Conservation (phyloP, 1,140 invertebrate genomes). For the Euura saliciscinereae region DNA sequence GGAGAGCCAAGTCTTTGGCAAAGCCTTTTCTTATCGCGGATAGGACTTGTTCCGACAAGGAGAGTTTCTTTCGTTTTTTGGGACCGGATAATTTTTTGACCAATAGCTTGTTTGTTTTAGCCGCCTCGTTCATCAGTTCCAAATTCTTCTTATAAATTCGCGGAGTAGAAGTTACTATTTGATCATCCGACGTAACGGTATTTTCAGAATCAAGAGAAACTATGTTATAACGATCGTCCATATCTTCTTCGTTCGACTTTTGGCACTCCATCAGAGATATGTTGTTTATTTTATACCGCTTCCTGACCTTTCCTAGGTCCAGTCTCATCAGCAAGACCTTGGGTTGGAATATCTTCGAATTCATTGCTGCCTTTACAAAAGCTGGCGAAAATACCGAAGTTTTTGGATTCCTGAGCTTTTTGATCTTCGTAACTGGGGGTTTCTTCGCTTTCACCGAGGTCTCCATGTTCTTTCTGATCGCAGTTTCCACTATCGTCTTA, state of each 20-base stretch:
- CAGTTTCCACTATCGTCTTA: slow-evolving; percentile 49
- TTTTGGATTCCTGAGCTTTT: neutral
- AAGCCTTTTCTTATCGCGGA: neutral
- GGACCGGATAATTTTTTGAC: neutral
- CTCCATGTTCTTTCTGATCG: slow-evolving; percentile 51
- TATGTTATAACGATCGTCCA: neutral
- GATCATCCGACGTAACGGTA: neutral
- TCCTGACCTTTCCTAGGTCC: slow-evolving; percentile 32
- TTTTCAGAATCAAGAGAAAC: neutral
- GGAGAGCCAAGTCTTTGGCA: neutral
- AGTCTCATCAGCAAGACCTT: slow-evolving; percentile 44
- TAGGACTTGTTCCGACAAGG: neutral
- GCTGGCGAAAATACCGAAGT: slow-evolving; percentile 27
- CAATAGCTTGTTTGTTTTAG: neutral
- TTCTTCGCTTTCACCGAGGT: slow-evolving; percentile 28
- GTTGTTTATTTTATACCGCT: slow-evolving; percentile 36
- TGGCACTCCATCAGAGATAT: slow-evolving; percentile 12
- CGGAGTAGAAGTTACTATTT: slow-evolving; percentile 1
- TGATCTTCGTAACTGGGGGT: neutral
- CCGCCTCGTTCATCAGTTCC: neutral
- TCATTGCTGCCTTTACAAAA: slow-evolving; percentile 39
- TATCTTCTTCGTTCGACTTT: neutral
- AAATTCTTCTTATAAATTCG: neutral
- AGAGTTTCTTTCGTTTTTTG: neutral
- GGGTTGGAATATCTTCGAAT: slow-evolving; percentile 49